Percentiles rank a stretch among this genome's conserved stretches.
These are phyloP conservation scores for Synergus laeviventris DNA, from an alignment of 2,888 invertebrate species.

Conservation along the genomic window DNA sequence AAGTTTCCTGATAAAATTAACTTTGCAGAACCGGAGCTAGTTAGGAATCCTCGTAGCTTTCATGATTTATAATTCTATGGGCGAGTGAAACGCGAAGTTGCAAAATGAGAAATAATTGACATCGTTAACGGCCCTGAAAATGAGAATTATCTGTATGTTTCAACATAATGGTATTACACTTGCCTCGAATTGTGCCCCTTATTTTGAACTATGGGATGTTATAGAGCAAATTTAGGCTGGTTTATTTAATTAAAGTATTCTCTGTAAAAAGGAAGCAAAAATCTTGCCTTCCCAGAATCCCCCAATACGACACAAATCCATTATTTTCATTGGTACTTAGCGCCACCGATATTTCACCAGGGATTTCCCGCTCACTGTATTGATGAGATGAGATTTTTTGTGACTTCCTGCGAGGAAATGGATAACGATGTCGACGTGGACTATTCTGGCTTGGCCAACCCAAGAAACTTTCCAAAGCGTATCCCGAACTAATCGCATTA, in stretches of 20 bases:
- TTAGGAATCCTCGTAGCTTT: conserved; percentile 10
- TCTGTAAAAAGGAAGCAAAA: not conserved
- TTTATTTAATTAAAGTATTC: not conserved
- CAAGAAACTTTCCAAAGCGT: conserved; percentile 21
- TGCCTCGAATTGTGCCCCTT: not conserved
- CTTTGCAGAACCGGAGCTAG: conserved; percentile 5
- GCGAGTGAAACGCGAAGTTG: not conserved
- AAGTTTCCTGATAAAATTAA: conserved; percentile 20
- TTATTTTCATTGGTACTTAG: conserved; percentile 10
- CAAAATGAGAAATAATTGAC: conserved; percentile 8
- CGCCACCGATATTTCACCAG: conserved; percentile 5
- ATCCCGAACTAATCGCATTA: conserved; percentile 32
- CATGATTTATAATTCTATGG: conserved; percentile 6
- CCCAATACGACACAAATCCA: not conserved
- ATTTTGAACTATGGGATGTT: not conserved
- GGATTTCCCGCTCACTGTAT: conserved; percentile 7
- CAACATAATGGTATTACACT: not conserved
- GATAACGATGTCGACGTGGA: conserved; percentile 11
- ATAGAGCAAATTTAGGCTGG: not conserved
- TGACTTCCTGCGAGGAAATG: conserved; percentile 22
- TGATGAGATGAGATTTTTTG: conserved; percentile 24
- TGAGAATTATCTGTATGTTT: conserved; percentile 12
- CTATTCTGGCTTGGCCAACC: not conserved
- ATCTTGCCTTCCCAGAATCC: not conserved
- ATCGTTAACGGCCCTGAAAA: not conserved